phyloP scores from a whole-genome alignment of 2,888 invertebrate species.

The Lasius platythorax region DNA sequence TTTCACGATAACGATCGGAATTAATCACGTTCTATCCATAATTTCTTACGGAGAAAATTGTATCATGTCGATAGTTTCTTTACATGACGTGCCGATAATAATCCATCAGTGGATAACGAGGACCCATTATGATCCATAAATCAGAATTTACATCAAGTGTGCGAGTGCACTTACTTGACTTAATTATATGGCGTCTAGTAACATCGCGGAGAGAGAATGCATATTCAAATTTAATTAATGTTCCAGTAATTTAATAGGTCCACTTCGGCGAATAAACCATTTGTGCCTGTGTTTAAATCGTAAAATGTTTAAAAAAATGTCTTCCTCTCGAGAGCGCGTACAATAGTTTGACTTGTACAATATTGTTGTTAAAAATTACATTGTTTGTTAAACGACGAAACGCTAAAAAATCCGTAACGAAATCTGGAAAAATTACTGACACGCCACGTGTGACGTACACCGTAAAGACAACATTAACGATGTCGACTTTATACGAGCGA shows the following conservation, averaged over 20 bases:
- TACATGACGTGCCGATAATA: neutral
- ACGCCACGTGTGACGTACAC: neutral
- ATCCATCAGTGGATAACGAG: constrained; percentile 36
- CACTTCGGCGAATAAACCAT: neutral
- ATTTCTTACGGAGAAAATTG: constrained; percentile 24
- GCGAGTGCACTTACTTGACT: constrained; percentile 10
- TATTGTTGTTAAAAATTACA: neutral
- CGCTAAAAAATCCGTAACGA: constrained; percentile 5
- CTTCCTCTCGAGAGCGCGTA: neutral
- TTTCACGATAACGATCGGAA: constrained; percentile 25
- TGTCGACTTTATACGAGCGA: constrained; percentile 34
- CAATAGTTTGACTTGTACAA: neutral
- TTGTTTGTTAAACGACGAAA: neutral
- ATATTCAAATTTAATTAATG: constrained; percentile 35
- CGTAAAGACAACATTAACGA: constrained; percentile 32
- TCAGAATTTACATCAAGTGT: constrained; percentile 30
- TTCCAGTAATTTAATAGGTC: neutral
- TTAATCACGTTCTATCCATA: constrained; percentile 20
- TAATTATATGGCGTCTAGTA: constrained; percentile 3
- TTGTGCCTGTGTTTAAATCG: neutral
- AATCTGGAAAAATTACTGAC: neutral
- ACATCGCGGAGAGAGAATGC: neutral
- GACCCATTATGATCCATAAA: constrained; percentile 23
- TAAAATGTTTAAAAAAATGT: neutral
- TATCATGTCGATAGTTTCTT: constrained; percentile 8